Base-by-base conservation (phyloP, 2,888 invertebrate genomes). In the Abscondita cerata region DNA sequence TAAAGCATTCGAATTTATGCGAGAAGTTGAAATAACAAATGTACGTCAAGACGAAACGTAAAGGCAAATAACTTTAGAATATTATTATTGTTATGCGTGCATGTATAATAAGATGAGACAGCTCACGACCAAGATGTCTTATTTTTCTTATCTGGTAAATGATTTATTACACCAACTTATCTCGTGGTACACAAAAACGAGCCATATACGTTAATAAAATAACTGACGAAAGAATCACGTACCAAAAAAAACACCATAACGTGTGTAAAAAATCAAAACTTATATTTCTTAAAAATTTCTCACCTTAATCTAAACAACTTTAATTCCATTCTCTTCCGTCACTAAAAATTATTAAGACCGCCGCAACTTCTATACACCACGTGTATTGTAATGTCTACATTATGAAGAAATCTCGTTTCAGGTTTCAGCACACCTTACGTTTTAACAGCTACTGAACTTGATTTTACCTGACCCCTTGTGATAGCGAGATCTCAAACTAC, bases 381-480 rank as follows among this genome's bases (percentile, higher is more conserved):
- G 5, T 41, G 31, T 41, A 34, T 25, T 34, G 13, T 44, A 31
- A 34, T 44, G 18, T 46, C 31, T 54, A 54, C 46, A 46, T 46
- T 18, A 46, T 31, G 44, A 15, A 25, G 44, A 46, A 25, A 4
- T 48, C 13, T 33, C 56, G 40, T 46, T 51, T 52, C 36, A 15
- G 52, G 12, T 46, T 58, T 46, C 58, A 52, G 52, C 36, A 38
- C 52, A 48, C 59, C 20, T 53, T 52, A 56, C 33, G 40, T 52
- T 64, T 65, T 62, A 58, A 52, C 59, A 53, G 64, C 64, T 66
- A 67, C 68, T 68, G 70, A 67, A 64, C 66, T 63, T 64, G 64
- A 67, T 56, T 62, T 66, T 52, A 64, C 65, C 67, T 68, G 66
- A 67, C 68, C 67, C 65, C 68, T 66, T 60, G 48, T 59, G 61